Conservation (phyloP, 1,140 invertebrate species). For the Periplaneta americana region DNA sequence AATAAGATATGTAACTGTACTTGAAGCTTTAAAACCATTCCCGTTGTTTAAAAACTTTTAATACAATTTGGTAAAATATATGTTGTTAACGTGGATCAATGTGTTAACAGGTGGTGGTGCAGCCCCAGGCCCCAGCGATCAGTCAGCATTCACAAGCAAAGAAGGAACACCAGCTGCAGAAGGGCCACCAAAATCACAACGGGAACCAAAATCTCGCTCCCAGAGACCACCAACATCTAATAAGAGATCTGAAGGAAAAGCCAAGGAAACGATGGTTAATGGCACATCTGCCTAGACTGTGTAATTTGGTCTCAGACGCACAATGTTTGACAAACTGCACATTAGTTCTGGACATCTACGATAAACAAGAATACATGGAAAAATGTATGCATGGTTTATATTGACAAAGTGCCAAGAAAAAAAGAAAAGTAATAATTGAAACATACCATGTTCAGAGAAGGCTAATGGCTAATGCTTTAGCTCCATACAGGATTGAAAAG, state of each 20-base stretch:
- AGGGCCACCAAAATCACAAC: slow-evolving; percentile 36
- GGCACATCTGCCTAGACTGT: slow-evolving; percentile 46
- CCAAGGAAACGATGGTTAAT: slow-evolving; percentile 53
- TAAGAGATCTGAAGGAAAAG: slow-evolving; percentile 45
- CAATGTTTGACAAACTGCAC: slow-evolving; percentile 10
- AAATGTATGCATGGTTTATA: neutral
- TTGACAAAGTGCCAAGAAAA: slow-evolving; percentile 6
- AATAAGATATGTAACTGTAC: neutral
- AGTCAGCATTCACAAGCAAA: slow-evolving; percentile 34
- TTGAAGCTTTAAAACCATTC: neutral
- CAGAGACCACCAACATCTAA: slow-evolving; percentile 36
- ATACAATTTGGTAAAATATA: neutral
- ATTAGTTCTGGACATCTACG: slow-evolving; percentile 5
- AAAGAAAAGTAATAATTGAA: neutral
- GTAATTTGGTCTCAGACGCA: slow-evolving; percentile 2
- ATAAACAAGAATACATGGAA: slow-evolving; percentile 4
- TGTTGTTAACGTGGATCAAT: neutral
- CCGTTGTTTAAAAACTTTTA: neutral
- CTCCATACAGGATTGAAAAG: neutral
- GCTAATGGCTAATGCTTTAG: neutral
- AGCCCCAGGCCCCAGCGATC: slow-evolving; percentile 34
- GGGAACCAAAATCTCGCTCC: slow-evolving; percentile 38
- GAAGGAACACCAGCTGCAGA: slow-evolving; percentile 38
- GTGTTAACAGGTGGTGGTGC: slow-evolving; percentile 8
- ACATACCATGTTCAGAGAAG: neutral